Percentiles rank a stretch among this genome's conserved stretches.
phyloP scores from a whole-genome alignment of 2,797 vertebrate species.

The Pangasius larnaudii region DNA sequence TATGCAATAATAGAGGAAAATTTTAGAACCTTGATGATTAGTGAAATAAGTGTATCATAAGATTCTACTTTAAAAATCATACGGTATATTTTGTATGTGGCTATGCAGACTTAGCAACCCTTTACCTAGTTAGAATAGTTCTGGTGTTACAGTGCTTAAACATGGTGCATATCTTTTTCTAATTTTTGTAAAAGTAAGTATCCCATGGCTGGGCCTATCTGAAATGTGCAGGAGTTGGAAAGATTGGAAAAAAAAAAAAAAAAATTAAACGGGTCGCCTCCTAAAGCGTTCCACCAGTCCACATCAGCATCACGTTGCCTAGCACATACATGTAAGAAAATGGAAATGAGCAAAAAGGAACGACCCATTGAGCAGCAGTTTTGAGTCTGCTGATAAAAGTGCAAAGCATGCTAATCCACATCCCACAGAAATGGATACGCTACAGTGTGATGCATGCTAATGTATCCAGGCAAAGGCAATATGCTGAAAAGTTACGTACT shows the following conservation, averaged over 20 bases:
- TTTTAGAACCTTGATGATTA: neutral
- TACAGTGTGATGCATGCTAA: constrained; percentile 55
- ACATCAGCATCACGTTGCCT: constrained; percentile 53
- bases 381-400: constrained; percentile 58
- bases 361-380: constrained; percentile 45
- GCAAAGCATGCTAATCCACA: constrained; percentile 55
- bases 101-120: neutral
- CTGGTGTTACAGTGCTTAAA: constrained; percentile 19
- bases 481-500: constrained; percentile 41
- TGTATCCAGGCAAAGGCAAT: constrained; percentile 54
- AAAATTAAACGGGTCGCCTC: constrained; percentile 44
- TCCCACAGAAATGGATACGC: constrained; percentile 50
- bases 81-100: neutral
- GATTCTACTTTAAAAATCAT: neutral
- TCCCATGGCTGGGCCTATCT: constrained; percentile 69
- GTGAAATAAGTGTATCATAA: neutral
- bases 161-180: constrained; percentile 12
- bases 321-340: constrained; percentile 46
- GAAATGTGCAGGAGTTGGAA: constrained; percentile 63
- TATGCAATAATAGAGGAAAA: neutral
- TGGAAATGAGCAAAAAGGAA: constrained; percentile 39
- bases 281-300: constrained; percentile 45
- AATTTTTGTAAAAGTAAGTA: constrained; percentile 59
- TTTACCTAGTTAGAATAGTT: constrained; percentile 14
- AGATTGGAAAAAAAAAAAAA: constrained; percentile 51